Conservation (phyloP, 2,797 vertebrate genomes). For the Schizopygopsis pylzovi region DNA sequence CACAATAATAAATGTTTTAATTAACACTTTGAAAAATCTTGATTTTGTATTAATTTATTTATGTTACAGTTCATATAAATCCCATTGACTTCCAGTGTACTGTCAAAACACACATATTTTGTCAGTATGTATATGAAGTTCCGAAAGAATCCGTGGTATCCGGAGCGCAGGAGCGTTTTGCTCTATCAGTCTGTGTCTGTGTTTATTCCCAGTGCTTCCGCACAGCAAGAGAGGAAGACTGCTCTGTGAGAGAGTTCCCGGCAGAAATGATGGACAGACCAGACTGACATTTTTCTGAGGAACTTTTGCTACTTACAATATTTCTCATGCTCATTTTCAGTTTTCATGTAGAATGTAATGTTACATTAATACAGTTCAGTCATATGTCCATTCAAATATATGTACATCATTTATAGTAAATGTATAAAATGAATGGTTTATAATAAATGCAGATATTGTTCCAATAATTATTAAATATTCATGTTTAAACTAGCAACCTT, state of each 20-base stretch:
- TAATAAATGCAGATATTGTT: conserved; percentile 3
- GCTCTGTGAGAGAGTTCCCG: conserved; percentile 87
- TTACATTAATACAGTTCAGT: neutral
- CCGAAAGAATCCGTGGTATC: neutral
- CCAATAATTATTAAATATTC: neutral
- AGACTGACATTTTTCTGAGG: conserved; percentile 86
- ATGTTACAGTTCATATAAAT: neutral
- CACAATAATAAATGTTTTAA: neutral
- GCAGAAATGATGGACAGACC: conserved; percentile 90
- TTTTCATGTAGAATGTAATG: conserved; percentile 18
- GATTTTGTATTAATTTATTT: neutral
- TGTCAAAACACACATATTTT: neutral
- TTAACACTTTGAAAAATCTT: neutral
- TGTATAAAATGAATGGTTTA: neutral
- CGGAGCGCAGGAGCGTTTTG: neutral
- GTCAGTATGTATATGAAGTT: neutral
- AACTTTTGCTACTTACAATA: neutral
- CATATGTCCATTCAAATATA: neutral
- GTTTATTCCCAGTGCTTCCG: conserved; percentile 65
- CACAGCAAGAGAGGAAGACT: conserved; percentile 82
- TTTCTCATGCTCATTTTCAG: neutral
- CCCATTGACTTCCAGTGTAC: neutral
- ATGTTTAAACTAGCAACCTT: neutral
- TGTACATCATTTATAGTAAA: neutral
- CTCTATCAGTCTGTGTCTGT: conserved; percentile 11